Evolutionary conservation across 2,113 vertebrate species (phyloP).

Genomic region (Apaloderma vittatum): DNA sequence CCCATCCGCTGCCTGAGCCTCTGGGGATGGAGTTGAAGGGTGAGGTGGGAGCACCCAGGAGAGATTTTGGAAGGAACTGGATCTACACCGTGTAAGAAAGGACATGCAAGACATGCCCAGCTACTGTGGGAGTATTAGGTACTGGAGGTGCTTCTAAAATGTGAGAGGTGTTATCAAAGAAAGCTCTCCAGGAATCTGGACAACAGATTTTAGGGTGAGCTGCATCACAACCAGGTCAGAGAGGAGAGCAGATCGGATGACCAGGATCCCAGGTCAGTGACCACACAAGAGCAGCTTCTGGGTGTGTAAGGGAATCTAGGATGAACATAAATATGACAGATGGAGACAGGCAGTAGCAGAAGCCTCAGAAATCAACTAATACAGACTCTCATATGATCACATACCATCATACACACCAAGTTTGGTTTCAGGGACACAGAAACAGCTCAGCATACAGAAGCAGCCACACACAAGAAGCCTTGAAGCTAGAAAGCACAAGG

Average conservation of each 20-base stretch:
- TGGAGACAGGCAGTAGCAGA: neutral
- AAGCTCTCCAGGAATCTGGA: neutral
- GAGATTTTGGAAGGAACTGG: neutral
- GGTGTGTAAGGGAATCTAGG: neutral
- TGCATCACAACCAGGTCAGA: neutral
- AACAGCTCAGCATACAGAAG: neutral
- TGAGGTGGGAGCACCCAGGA: fast-evolving
- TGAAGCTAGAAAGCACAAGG: neutral
- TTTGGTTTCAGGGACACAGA: neutral
- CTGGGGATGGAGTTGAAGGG: neutral
- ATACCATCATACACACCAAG: neutral
- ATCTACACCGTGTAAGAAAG: neutral
- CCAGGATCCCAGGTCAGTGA: neutral
- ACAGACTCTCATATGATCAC: neutral
- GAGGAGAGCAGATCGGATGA: neutral
- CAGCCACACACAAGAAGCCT: neutral
- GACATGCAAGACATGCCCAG: neutral
- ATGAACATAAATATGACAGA: neutral
- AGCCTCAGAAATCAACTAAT: neutral
- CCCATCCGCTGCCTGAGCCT: neutral
- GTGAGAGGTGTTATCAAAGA: neutral
- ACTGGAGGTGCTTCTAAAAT: neutral
- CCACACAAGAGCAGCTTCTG: neutral
- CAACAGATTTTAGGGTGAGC: neutral
- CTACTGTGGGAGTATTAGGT: neutral